Evolutionary conservation across 2,888 invertebrate species (phyloP), one percentile per base, ranked within the genome.

Genomic region (Trissonchulus sp.): DNA sequence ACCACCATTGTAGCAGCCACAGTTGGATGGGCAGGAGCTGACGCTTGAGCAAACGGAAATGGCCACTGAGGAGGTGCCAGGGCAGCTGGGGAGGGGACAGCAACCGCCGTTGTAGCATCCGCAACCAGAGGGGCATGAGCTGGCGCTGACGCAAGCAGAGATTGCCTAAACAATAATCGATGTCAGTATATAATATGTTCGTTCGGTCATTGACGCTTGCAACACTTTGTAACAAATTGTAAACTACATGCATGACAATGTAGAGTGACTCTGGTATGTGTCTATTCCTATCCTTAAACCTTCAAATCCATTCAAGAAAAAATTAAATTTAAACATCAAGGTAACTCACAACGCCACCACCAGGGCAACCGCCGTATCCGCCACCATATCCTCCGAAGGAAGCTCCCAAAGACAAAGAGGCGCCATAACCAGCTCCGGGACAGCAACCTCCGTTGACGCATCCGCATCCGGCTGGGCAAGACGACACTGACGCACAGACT

Each of bases 1-100:
- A 30, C 74, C 74, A n/a, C 69, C 48, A 48, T 38, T 38, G 18
- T 69, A 69, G 37, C 71, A 69, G 74, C 81, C 48, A 23, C 48
- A 63, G 65, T 23, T 30, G 31, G 65, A 65, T 23, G 65, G 65
- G 30, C 28, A 65, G 8, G 65, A 30, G 48, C 48, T 48, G 48
- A 48, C 48, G 23, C 48, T 48, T 8, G 8, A 15, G 48, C 48
- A 48, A 48, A 48, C 48, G 23, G 48, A 48, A 23, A 48, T 23
- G 23, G 48, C 48, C 8, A 48, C 48, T 8, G 48, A 48, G 8
- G 48, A 48, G 23, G 48, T 48, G 8, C 48, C 62, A 1, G 34
- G 3, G 2, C 36, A 37, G 1, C 1, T 1, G 1, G 74, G 74
- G 28, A 72, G 2, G 2, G 68, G 68, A 38, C 74, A 74, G 65